Evolutionary conservation across 2,888 invertebrate species (phyloP).

Genomic region (Prosapia bicincta): DNA sequence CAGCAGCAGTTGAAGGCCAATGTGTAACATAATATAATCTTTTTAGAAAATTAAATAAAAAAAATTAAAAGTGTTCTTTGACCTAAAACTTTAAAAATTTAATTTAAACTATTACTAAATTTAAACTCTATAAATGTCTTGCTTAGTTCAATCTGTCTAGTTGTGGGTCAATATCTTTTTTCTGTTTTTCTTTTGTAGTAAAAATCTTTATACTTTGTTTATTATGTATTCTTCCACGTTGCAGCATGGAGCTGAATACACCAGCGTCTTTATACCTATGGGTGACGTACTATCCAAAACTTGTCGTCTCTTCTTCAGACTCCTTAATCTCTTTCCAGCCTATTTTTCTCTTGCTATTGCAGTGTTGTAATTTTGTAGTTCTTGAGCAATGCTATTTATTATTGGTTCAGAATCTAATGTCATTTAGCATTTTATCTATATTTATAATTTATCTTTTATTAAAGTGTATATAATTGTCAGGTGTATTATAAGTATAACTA

Average conservation of each 20-base stretch:
- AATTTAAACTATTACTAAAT: neutral
- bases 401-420: slow-evolving; percentile 25
- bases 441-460: no score
- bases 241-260: slow-evolving; percentile 26
- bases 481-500: no score
- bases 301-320: slow-evolving; percentile 29
- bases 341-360: slow-evolving; percentile 29
- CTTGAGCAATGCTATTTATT: slow-evolving; percentile 21
- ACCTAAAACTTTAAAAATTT: neutral
- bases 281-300: slow-evolving; percentile 74
- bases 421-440: no score
- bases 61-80: neutral
- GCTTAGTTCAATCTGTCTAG: slow-evolving; percentile 10
- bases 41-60: slow-evolving; percentile 3
- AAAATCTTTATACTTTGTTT: slow-evolving; percentile 20
- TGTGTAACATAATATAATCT: neutral
- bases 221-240: slow-evolving; percentile 18
- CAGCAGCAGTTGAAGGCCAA: slow-evolving; percentile 27
- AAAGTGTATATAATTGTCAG: no score
- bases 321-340: slow-evolving; percentile 29
- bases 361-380: slow-evolving; percentile 15
- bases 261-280: slow-evolving; percentile 27
- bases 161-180: slow-evolving; percentile 9
- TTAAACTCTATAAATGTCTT: neutral
- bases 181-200: slow-evolving; percentile 15